A percentile compares a stretch with the other conserved stretches of the same genome.
Conservation (phyloP, 2,797 vertebrate species). For the Atherinosoma microstoma region DNA sequence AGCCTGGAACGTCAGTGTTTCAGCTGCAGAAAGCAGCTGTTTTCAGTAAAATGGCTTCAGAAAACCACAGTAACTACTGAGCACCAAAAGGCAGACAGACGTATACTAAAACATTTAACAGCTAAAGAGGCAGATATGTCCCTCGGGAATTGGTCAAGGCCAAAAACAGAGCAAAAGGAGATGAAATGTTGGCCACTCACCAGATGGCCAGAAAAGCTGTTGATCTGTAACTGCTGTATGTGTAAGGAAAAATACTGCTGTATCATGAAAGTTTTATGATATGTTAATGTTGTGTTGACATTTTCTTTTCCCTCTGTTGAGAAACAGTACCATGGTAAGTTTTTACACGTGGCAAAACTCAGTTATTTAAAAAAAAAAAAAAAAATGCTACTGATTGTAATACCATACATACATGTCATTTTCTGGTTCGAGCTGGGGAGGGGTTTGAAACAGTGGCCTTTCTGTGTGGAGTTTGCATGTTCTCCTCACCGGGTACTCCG, state of each 20-base stretch:
- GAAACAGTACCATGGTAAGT: background rate
- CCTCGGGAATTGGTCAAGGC: conserved; percentile 22
- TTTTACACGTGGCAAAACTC: background rate
- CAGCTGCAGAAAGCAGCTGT: background rate
- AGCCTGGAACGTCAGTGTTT: conserved; percentile 12
- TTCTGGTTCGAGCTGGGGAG: too few relatives aligned
- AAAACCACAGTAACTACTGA: conserved; percentile 21
- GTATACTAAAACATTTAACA: conserved; percentile 24
- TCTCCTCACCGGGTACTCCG: too few relatives aligned
- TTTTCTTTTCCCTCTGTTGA: background rate
- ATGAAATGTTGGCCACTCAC: background rate
- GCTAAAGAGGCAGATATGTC: conserved; percentile 20
- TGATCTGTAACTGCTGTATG: background rate
- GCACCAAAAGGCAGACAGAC: conserved; percentile 22
- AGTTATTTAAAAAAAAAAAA: background rate
- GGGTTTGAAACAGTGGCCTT: too few relatives aligned
- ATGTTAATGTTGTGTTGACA: background rate
- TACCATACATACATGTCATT: too few relatives aligned
- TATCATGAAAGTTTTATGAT: background rate
- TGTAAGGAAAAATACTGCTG: conserved; percentile 1
- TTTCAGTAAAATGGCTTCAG: conserved; percentile 14
- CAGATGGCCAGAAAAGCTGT: conserved; percentile 20
- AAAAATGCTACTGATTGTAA: background rate
- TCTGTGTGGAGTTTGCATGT: too few relatives aligned
- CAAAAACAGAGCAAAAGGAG: conserved; percentile 23